Evolutionary conservation across 2,797 vertebrate species (phyloP).

Genomic region (Erithacus rubecula): DNA sequence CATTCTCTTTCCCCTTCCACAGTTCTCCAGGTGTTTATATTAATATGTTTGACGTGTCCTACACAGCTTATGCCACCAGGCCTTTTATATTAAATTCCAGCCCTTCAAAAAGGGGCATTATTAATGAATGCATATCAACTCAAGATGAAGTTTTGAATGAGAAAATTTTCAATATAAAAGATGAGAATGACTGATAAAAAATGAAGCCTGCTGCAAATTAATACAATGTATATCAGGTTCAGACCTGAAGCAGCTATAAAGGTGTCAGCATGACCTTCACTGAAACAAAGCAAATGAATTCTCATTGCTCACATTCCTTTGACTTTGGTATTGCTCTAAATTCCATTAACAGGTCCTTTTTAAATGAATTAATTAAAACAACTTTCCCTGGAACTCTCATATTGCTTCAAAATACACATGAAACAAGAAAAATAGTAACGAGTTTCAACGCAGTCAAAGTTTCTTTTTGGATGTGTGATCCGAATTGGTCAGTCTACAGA

Average conservation of each 20-base stretch:
- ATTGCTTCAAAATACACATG: neutral
- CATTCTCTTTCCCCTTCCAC: neutral
- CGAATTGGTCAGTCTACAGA: conserved; percentile 60
- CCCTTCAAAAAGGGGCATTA: neutral
- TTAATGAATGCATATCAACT: neutral
- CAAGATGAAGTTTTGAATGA: neutral
- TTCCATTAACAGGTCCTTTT: neutral
- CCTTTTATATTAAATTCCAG: neutral
- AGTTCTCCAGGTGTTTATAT: neutral
- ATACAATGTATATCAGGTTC: neutral
- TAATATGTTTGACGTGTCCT: neutral
- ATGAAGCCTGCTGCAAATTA: neutral
- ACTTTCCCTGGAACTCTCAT: neutral
- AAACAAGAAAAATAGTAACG: neutral
- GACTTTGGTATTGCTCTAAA: neutral
- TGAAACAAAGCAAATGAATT: neutral
- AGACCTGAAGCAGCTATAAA: neutral
- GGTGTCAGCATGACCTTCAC: neutral
- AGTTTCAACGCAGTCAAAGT: conserved; percentile 1
- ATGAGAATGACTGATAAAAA: neutral
- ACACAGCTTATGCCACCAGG: fast-evolving
- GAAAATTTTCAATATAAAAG: neutral
- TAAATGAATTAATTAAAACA: neutral
- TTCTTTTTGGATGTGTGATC: conserved; percentile 47
- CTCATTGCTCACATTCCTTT: neutral